phyloP scores from a whole-genome alignment of 2,888 invertebrate genomes.

The Scaptomyza flava region DNA sequence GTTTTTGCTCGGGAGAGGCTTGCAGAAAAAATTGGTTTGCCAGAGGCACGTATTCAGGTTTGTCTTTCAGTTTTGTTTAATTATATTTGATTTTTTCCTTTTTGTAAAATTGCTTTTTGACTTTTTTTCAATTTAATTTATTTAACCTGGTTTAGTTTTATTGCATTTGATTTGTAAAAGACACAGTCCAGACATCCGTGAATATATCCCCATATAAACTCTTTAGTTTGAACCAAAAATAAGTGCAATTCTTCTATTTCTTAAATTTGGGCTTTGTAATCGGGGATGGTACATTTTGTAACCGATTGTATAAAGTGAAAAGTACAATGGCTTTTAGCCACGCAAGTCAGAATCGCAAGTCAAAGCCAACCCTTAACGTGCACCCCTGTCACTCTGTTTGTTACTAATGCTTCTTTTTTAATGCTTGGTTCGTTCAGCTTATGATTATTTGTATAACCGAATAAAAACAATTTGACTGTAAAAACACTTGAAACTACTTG shows the following conservation, averaged over 20 bases:
- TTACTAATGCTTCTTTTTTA: conserved; percentile 47
- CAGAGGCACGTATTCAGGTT: conserved; percentile 99
- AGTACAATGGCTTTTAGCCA: conserved; percentile 30
- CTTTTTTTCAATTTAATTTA: background rate
- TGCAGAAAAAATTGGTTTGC: conserved; percentile 98
- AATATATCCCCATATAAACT: too few relatives aligned
- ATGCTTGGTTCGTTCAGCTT: conserved; percentile 34
- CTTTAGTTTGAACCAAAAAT: background rate
- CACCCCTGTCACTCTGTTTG: conserved; percentile 47
- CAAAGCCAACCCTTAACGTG: conserved; percentile 53
- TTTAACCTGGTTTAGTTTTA: background rate
- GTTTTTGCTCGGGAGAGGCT: conserved; percentile 98
- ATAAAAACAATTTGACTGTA: conserved; percentile 78
- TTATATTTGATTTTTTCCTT: conserved; percentile 44
- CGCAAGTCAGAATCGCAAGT: conserved; percentile 24
- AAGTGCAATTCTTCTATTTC: conserved; percentile 5
- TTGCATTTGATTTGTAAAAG: background rate
- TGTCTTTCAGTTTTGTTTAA: conserved; percentile 86
- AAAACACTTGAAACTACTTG: conserved; percentile 75
- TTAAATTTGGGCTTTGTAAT: background rate
- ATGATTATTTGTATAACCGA: conserved; percentile 70
- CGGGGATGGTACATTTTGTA: conserved; percentile 21
- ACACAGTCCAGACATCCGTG: background rate
- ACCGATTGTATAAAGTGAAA: conserved; percentile 32
- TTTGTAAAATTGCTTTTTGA: background rate